A percentile compares a stretch with the other conserved stretches of the same genome.
phyloP scores from a whole-genome alignment of 2,797 vertebrate genomes.

The Philypnodon macrostomus region DNA sequence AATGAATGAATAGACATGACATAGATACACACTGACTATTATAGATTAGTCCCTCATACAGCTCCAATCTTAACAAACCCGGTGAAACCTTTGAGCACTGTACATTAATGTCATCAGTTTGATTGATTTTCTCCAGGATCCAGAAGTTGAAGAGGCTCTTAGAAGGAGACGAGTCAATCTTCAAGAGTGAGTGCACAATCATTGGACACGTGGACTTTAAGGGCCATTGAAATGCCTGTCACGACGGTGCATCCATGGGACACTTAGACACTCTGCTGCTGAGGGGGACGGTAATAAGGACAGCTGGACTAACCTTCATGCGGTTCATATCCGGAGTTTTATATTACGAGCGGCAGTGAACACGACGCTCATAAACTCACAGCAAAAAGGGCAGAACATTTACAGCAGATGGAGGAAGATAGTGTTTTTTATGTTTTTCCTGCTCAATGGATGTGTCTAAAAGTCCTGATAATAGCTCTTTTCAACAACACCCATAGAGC shows the following conservation, averaged over 20 bases:
- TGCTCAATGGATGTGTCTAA: too few relatives aligned
- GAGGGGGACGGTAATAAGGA: conserved; percentile 15
- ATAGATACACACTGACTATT: not conserved
- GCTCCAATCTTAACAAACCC: not conserved
- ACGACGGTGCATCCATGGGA: conserved; percentile 12
- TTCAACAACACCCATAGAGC: too few relatives aligned
- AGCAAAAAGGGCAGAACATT: not conserved
- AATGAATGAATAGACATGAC: not conserved
- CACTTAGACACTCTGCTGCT: not conserved
- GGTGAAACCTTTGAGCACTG: too few relatives aligned
- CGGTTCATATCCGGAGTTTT: conserved; percentile 4
- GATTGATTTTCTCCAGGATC: conserved; percentile 12
- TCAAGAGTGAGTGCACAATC: conserved; percentile 13
- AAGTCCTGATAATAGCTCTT: too few relatives aligned
- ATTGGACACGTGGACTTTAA: not conserved
- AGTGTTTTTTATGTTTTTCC: too few relatives aligned
- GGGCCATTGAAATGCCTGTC: conserved; percentile 26
- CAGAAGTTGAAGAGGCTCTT: conserved; percentile 8
- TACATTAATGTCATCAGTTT: not conserved
- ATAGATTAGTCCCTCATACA: not conserved
- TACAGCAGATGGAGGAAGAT: conserved; percentile 2
- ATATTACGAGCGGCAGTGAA: conserved; percentile 15
- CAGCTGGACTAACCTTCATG: conserved; percentile 3
- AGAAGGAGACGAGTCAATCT: conserved; percentile 10
- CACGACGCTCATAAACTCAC: conserved; percentile 18